Evolutionary conservation across 2,888 invertebrate genomes (phyloP).

Genomic region (Ormia ochracea): DNA sequence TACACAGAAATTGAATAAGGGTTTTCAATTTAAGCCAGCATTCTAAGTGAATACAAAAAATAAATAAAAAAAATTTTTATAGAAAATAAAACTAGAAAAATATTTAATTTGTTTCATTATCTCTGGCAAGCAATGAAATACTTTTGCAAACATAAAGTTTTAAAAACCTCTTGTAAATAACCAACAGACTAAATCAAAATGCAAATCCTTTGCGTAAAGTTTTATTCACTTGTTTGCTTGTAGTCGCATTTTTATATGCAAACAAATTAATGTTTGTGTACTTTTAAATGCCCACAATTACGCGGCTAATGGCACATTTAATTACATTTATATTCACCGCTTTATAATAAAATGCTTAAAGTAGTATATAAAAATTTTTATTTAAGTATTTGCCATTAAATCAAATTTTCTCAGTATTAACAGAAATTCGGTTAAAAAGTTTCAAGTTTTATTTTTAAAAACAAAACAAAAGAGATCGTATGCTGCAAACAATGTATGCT

Average conservation of each 20-base stretch:
- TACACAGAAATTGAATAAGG: too few species aligned
- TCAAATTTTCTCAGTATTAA: not conserved
- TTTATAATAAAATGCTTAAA: not conserved
- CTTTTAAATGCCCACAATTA: not conserved
- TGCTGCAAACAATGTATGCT: too few species aligned
- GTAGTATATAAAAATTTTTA: not conserved
- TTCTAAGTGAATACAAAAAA: too few species aligned
- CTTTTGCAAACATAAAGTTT: not conserved
- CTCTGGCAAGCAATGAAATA: not conserved
- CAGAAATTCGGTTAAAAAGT: too few species aligned
- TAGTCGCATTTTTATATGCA: not conserved
- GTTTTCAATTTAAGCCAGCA: too few species aligned
- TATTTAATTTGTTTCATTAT: too few species aligned
- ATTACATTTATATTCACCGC: not conserved
- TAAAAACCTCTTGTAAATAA: not conserved
- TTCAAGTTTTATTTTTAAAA: too few species aligned
- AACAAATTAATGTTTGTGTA: not conserved
- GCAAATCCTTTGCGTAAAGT: not conserved
- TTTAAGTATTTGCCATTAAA: not conserved
- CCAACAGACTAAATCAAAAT: not conserved
- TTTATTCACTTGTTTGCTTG: not conserved
- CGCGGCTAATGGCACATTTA: not conserved
- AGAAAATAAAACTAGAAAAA: too few species aligned
- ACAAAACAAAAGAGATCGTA: too few species aligned
- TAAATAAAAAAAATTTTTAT: too few species aligned